Percentiles rank a stretch among this genome's conserved stretches.
Conservation (phyloP, 2,113 vertebrate genomes). For the Tiliqua scincoides region DNA sequence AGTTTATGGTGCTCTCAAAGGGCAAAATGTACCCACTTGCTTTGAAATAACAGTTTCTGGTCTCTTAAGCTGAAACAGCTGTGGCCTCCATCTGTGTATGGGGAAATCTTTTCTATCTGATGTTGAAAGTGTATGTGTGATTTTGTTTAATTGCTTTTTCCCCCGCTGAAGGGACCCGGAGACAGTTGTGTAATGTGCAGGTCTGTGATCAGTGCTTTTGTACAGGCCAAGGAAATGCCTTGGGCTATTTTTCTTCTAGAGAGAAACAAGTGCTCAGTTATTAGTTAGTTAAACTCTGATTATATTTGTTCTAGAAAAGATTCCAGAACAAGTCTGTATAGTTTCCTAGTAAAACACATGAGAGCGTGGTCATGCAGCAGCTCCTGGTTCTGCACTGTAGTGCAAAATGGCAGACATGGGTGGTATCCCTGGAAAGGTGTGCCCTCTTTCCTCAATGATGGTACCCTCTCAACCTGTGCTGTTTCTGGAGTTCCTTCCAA, state of each 20-base stretch:
- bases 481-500: not conserved
- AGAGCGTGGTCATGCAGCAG: not conserved
- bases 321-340: constrained; percentile 9
- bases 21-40: constrained; percentile 62
- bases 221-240: constrained; percentile 64
- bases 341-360: constrained; percentile 43
- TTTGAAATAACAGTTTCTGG: constrained; percentile 75
- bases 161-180: constrained; percentile 58
- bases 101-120: constrained; percentile 57
- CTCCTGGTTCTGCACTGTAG: not conserved
- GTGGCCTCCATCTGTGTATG: constrained; percentile 44
- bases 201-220: constrained; percentile 67
- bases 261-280: constrained; percentile 66
- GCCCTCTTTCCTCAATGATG: not conserved
- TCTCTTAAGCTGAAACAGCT: constrained; percentile 72
- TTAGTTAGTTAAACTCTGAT: constrained; percentile 67
- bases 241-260: constrained; percentile 67
- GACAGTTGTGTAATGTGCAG: not conserved
- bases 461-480: too few species aligned
- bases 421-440: not conserved
- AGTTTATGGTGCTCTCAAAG: constrained; percentile 65
- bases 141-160: constrained; percentile 73
- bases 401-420: too few species aligned
- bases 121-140: constrained; percentile 51
- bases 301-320: constrained; percentile 14